Conservation (phyloP, 2,888 invertebrate species). For the Helleia helle region DNA sequence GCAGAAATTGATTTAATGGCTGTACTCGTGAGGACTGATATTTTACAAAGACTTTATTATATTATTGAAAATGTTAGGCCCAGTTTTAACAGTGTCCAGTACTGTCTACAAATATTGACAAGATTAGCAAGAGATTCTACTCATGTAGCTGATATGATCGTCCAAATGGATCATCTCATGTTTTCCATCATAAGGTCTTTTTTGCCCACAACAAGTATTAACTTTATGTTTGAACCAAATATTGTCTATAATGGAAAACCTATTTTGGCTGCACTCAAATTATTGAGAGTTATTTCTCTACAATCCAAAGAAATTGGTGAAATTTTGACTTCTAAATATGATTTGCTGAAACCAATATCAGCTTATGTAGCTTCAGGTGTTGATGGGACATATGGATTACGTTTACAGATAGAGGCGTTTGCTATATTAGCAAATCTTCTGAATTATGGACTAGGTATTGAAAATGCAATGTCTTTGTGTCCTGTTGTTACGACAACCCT, state of each 20-base stretch:
- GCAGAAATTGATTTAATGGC: slow-evolving; percentile 87
- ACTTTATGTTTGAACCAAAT: slow-evolving; percentile 48
- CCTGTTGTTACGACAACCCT: slow-evolving; percentile 72
- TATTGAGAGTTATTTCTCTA: slow-evolving; percentile 80
- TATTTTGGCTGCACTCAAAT: slow-evolving; percentile 79
- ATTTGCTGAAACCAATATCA: slow-evolving; percentile 67
- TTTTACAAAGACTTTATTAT: slow-evolving; percentile 83
- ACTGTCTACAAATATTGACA: slow-evolving; percentile 84
- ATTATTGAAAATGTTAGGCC: slow-evolving; percentile 82
- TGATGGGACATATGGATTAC: slow-evolving; percentile 64
- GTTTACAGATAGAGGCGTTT: slow-evolving; percentile 77
- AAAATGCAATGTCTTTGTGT: slow-evolving; percentile 59
- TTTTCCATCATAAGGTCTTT: slow-evolving; percentile 74
- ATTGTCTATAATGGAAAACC: slow-evolving; percentile 78
- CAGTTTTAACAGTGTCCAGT: slow-evolving; percentile 80
- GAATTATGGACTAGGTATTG: slow-evolving; percentile 62
- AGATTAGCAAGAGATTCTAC: slow-evolving; percentile 85
- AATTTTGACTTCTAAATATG: slow-evolving; percentile 66
- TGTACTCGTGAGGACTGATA: slow-evolving; percentile 81
- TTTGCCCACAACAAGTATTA: slow-evolving; percentile 56
- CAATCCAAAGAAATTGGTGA: slow-evolving; percentile 72
- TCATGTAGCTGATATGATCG: slow-evolving; percentile 76
- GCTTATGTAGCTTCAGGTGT: slow-evolving; percentile 71
- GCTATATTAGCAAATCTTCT: slow-evolving; percentile 72
- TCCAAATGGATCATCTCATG: slow-evolving; percentile 78